Percentiles rank a stretch among this genome's conserved stretches.
Conservation (phyloP, 2,888 invertebrate species). For the Apotomis capreana region DNA sequence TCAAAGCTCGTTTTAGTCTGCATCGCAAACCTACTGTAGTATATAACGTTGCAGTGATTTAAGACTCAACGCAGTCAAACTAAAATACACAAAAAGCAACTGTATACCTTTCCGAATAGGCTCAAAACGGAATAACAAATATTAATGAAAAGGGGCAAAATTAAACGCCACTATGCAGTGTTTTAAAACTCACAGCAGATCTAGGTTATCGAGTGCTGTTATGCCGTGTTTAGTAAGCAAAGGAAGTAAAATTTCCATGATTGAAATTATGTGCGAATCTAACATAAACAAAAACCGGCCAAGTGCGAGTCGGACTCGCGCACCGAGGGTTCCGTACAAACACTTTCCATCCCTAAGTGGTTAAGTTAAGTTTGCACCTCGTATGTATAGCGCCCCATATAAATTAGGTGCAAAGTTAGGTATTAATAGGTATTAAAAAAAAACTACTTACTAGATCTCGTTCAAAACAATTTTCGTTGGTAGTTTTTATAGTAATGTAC, state of each 20-base stretch:
- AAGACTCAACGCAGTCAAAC: not conserved
- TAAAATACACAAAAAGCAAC: not conserved
- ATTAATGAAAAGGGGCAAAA: not conserved
- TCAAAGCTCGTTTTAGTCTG: not conserved
- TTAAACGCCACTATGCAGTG: constrained; percentile 3
- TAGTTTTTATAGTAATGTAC: no score
- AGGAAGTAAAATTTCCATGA: constrained; percentile 10
- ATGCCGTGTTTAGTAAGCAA: constrained; percentile 7
- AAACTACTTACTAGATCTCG: no score
- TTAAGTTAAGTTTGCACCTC: no score
- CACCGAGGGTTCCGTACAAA: no score
- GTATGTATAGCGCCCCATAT: no score
- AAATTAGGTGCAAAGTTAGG: no score
- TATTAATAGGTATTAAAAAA: no score
- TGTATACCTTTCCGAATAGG: not conserved
- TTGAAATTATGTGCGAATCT: not conserved
- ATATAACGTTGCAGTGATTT: not conserved
- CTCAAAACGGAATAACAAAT: not conserved
- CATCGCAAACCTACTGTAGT: not conserved
- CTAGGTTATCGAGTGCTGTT: constrained; percentile 23
- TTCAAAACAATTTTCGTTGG: no score
- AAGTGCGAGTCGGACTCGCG: no score
- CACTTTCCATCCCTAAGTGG: no score
- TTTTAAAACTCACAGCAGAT: constrained; percentile 25
- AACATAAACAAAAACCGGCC: no score